A percentile compares a stretch with the other conserved stretches of the same genome.
phyloP scores from a whole-genome alignment of 2,797 vertebrate genomes.

The Phoxinus dragarum region DNA sequence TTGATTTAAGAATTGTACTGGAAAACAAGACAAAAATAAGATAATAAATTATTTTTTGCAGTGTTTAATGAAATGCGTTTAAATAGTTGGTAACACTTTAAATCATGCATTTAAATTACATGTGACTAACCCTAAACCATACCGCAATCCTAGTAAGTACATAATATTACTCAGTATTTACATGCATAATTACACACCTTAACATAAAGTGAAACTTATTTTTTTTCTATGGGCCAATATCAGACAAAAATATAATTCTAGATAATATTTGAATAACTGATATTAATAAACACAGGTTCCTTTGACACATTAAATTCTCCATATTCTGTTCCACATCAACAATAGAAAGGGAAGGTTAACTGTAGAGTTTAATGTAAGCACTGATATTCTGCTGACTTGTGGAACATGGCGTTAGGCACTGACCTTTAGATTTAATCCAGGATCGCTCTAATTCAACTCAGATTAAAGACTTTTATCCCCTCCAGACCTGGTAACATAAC shows the following conservation, averaged over 20 bases:
- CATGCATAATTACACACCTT: background rate
- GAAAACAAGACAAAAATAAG: background rate
- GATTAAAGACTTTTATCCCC: slow-evolving; percentile 73
- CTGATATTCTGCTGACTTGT: slow-evolving; percentile 71
- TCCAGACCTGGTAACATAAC: slow-evolving; percentile 51
- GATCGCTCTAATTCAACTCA: slow-evolving; percentile 79
- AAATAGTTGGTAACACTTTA: background rate
- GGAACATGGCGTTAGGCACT: slow-evolving; percentile 71
- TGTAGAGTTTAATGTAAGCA: slow-evolving; percentile 59
- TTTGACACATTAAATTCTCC: background rate
- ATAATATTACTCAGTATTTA: background rate
- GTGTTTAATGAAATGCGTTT: background rate
- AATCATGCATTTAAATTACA: background rate
- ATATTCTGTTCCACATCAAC: background rate
- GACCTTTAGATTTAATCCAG: slow-evolving; percentile 83
- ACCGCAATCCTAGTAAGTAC: background rate
- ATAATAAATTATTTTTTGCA: background rate
- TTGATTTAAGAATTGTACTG: background rate
- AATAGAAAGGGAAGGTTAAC: slow-evolving; percentile 9
- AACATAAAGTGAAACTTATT: background rate
- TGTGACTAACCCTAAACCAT: background rate
- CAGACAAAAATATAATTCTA: background rate
- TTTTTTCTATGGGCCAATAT: background rate
- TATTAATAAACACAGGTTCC: background rate
- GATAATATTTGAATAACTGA: background rate